Evolutionary conservation across 1,140 invertebrate genomes (phyloP).

Genomic region (Littorina saxatilis): DNA sequence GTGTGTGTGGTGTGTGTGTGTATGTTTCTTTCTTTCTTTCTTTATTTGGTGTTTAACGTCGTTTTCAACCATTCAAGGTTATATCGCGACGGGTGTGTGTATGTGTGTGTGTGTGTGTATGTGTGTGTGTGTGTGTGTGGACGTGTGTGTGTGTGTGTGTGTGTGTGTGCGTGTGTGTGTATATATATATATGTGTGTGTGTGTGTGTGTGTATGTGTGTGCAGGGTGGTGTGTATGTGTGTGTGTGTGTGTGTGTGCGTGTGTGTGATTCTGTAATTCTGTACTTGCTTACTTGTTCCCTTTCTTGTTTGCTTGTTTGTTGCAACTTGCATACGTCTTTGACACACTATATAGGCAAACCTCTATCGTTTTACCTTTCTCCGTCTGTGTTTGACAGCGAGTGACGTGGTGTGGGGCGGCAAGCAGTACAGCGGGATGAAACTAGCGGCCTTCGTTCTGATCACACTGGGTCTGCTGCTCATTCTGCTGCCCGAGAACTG

Average conservation of each 20-base stretch:
- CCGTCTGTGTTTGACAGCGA: conserved; percentile 79
- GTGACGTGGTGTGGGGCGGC: conserved; percentile 90
- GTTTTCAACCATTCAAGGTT: no score
- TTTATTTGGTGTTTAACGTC: not conserved
- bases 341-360: no score
- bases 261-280: not conserved
- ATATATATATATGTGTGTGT: not conserved
- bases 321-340: no score
- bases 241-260: conserved; percentile 1
- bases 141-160: not conserved
- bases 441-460: conserved; percentile 92
- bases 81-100: not conserved
- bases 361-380: not conserved
- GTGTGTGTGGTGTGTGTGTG: conserved; percentile 1
- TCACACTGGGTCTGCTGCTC: conserved; percentile 78
- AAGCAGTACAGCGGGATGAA: conserved; percentile 95
- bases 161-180: not conserved
- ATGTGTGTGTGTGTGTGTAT: not conserved
- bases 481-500: conserved; percentile 97
- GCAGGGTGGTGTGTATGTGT: not conserved
- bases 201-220: not conserved
- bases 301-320: no score
- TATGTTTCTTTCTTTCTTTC: not conserved
- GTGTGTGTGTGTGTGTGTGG: not conserved
- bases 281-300: not conserved